These are phyloP conservation scores for Diarsia brunnea DNA, from an alignment of 2,888 invertebrate species.

Conservation along the genomic window DNA sequence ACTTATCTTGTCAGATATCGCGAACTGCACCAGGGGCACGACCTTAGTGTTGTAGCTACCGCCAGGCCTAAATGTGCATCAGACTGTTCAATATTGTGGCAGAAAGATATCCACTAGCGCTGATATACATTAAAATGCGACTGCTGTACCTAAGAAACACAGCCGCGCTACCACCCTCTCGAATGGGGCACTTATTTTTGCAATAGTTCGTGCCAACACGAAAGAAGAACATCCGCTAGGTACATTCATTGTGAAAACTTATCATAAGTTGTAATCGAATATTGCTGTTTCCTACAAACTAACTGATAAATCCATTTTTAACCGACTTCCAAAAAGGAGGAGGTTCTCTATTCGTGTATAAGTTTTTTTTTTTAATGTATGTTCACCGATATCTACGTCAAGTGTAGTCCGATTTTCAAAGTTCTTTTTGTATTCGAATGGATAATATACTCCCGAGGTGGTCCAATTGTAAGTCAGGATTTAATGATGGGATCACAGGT, in stretches of 20 bases:
- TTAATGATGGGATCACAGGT: no score
- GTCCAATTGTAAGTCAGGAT: no score
- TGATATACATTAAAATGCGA: neutral
- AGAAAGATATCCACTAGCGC: neutral
- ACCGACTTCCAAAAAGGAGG: no score
- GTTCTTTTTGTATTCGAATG: no score
- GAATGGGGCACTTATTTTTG: neutral
- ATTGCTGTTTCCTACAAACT: neutral
- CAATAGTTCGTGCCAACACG: neutral
- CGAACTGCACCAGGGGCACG: slow-evolving; percentile 81
- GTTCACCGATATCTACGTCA: no score
- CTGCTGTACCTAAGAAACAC: neutral
- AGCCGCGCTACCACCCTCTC: neutral
- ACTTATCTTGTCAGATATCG: slow-evolving; percentile 60
- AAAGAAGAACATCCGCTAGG: neutral
- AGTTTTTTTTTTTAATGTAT: no score
- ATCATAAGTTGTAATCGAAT: neutral
- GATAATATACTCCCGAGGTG: no score
- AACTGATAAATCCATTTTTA: neutral
- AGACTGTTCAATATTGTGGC: neutral
- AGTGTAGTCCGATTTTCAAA: no score
- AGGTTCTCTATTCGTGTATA: no score
- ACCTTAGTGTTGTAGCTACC: slow-evolving; percentile 76
- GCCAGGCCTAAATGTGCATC: slow-evolving; percentile 63
- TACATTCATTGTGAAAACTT: neutral